Evolutionary conservation across 2,113 vertebrate genomes (phyloP).

Genomic region (Donacobius atricapilla): DNA sequence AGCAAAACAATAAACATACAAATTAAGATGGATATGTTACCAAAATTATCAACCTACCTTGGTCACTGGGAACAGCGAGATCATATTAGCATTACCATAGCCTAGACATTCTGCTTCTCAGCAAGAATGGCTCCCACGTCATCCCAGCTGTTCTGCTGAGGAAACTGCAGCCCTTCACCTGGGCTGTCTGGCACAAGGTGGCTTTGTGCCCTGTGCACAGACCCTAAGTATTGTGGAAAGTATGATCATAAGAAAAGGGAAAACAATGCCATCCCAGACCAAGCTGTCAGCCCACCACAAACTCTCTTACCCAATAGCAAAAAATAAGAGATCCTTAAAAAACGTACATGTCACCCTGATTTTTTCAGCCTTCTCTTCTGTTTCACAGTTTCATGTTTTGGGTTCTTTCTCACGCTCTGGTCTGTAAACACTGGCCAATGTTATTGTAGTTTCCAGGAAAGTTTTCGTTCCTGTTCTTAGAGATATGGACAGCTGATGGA

Average conservation of each 20-base stretch:
- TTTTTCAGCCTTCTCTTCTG: too few species aligned
- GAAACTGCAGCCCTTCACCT: neutral
- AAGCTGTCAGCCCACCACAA: neutral
- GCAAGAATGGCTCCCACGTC: fast-evolving
- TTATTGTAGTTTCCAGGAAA: too few species aligned
- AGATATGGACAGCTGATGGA: too few species aligned
- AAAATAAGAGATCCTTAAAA: neutral
- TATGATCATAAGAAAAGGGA: neutral
- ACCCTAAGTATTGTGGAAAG: neutral
- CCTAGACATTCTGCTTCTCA: neutral
- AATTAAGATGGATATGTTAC: neutral
- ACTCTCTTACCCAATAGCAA: neutral
- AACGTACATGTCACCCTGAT: too few species aligned
- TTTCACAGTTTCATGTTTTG: too few species aligned
- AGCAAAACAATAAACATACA: neutral
- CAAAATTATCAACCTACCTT: neutral
- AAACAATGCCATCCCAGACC: fast-evolving
- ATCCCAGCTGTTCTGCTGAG: neutral
- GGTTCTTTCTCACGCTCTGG: too few species aligned
- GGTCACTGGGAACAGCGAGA: neutral
- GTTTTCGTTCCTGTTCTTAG: too few species aligned
- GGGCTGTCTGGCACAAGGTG: neutral
- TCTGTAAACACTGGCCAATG: too few species aligned
- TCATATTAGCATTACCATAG: neutral
- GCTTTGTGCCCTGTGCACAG: neutral